Percentiles rank a stretch among this genome's conserved stretches.
Evolutionary conservation across 2,797 vertebrate species (phyloP).

Genomic region (Pogoniulus pusillus): DNA sequence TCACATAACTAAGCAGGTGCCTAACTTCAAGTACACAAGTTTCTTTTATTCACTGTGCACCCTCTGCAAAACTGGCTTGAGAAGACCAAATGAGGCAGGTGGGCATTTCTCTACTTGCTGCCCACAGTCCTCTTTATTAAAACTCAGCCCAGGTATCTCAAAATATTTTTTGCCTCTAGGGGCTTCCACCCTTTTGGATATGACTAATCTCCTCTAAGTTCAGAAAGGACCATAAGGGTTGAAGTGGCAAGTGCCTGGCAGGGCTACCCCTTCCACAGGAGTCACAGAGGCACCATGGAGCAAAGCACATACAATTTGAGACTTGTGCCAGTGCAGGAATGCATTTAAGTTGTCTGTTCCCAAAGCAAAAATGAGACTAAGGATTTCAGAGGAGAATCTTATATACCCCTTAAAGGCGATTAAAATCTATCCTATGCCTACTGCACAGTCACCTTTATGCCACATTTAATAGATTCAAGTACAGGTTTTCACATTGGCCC

Average conservation of each 20-base stretch:
- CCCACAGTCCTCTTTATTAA: neutral
- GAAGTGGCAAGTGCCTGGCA: neutral
- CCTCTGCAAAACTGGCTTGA: neutral
- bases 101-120: neutral
- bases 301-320: fast-evolving
- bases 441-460: neutral
- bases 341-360: neutral
- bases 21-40: neutral
- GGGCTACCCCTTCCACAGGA: neutral
- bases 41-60: neutral
- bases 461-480: neutral
- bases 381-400: neutral
- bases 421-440: neutral
- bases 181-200: neutral
- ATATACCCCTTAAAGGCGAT: neutral
- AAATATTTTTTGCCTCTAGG: neutral
- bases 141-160: neutral
- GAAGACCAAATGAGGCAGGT: neutral
- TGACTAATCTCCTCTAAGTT: neutral
- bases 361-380: neutral
- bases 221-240: neutral
- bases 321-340: neutral
- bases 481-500: neutral
- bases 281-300: neutral
- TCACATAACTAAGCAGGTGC: neutral